Percentiles rank a stretch among this genome's conserved stretches.
phyloP scores from a whole-genome alignment of 2,888 invertebrate genomes.

The Hyalella azteca region DNA sequence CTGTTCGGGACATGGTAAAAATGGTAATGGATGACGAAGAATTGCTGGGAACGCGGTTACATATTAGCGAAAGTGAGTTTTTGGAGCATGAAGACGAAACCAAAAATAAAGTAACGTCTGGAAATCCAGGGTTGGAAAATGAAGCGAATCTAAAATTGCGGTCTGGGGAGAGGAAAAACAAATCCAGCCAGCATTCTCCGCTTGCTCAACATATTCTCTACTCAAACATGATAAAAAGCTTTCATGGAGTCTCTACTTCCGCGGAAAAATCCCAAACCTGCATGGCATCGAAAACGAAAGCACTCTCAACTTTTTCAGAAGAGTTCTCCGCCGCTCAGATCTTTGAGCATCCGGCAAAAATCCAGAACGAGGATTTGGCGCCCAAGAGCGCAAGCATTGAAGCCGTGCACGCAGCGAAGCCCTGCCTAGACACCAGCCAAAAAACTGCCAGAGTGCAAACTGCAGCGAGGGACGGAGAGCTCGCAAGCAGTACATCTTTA shows the following conservation, averaged over 20 bases:
- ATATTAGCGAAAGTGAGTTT: no score
- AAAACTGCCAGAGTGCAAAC: background rate
- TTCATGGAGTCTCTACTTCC: background rate
- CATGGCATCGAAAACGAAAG: background rate
- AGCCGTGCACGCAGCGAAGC: background rate
- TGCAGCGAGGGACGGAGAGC: no score
- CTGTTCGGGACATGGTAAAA: no score
- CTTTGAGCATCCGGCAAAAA: background rate
- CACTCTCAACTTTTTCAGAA: background rate
- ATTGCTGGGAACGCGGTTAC: no score
- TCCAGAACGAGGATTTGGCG: background rate
- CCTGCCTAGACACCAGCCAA: background rate
- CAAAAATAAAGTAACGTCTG: no score
- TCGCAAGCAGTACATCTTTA: no score
- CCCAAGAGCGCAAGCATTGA: background rate
- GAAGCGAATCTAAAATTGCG: no score
- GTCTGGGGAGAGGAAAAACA: background rate
- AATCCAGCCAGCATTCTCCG: background rate
- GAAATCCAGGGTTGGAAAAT: no score
- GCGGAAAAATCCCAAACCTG: background rate
- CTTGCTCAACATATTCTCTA: background rate
- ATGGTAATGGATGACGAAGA: no score
- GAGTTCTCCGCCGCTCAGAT: background rate
- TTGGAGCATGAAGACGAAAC: no score
- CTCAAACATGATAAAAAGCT: background rate